Percentiles rank a stretch among this genome's conserved stretches.
phyloP scores from a whole-genome alignment of 2,888 invertebrate species.

The Caenorhabditis sp. region DNA sequence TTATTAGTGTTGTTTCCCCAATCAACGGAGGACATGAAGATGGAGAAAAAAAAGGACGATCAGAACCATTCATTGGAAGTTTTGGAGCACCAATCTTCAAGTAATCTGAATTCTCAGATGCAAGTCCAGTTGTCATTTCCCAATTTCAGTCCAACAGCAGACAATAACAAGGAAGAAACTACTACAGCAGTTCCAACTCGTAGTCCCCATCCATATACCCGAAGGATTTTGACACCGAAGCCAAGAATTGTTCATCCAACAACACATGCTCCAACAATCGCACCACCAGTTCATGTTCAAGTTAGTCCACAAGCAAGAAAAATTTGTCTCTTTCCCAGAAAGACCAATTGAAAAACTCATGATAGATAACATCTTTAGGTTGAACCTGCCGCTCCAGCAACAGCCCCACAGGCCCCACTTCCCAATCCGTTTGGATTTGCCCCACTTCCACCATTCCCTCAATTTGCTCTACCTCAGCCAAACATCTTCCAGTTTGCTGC shows the following conservation, averaged over 20 bases:
- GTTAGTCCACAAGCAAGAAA: too few relatives aligned
- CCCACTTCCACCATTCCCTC: slow-evolving; percentile 62
- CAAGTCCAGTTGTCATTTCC: background rate
- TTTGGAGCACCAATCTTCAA: slow-evolving; percentile 70
- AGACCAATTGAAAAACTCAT: too few relatives aligned
- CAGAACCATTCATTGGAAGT: slow-evolving; percentile 66
- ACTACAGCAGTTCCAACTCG: slow-evolving; percentile 18
- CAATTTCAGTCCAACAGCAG: slow-evolving; percentile 62
- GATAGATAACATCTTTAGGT: slow-evolving; percentile 29
- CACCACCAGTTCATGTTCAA: slow-evolving; percentile 53
- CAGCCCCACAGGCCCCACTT: slow-evolving; percentile 17
- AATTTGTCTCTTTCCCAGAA: too few relatives aligned
- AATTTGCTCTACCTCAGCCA: slow-evolving; percentile 47
- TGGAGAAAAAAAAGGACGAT: slow-evolving; percentile 34
- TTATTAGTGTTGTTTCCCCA: slow-evolving; percentile 56
- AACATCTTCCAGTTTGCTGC: slow-evolving; percentile 41
- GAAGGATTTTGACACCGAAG: slow-evolving; percentile 53
- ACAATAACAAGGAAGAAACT: slow-evolving; percentile 30
- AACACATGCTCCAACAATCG: slow-evolving; percentile 45
- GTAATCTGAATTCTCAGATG: slow-evolving; percentile 24
- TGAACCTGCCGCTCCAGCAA: slow-evolving; percentile 29
- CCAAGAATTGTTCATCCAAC: slow-evolving; percentile 50
- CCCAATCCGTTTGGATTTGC: slow-evolving; percentile 50
- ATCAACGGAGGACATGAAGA: slow-evolving; percentile 57
- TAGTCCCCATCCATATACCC: slow-evolving; percentile 19